Base-by-base conservation (phyloP, 1,140 invertebrate genomes). In the Harlomillsia oculata region DNA sequence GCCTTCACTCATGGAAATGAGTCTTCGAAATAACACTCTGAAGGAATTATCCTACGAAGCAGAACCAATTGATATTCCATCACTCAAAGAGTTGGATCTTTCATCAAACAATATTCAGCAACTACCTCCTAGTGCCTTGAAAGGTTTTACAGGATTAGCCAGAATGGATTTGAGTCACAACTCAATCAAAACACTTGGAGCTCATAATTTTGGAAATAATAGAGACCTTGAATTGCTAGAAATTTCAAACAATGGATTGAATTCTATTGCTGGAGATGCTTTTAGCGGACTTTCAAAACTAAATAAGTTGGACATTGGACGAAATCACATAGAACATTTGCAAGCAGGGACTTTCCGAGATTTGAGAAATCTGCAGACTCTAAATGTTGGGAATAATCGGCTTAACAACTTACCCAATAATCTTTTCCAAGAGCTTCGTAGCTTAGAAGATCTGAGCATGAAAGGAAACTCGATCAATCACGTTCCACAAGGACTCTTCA, bases 151-250 rank as follows among this genome's bases (percentile, higher is more conserved):
- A 21, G 82, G 80, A 2, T 71, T 94, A 32, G 70, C 83, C 53
- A 77, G 82, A 58, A 72, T 92, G 8, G 86, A 91, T 75, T 68
- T 92, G 6, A 87, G 85, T 63, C 77, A 80, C 55, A 93, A 93
- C 69, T 75, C 80, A 6, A 72, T 92, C 11, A 75, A 72, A 1
- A 72, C 80, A 14, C 72, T 91, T 40, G 83, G 85, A 54, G 80
- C 83, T 0, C 79, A 80, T 21, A 79, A 81, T 1, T 90, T 90
- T 65, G 67, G 82, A 5, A 76, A 78, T 46, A 83, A 81, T 26
- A 78, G 80, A 3, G 73, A 82, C 40, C 72, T 91, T 40, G 87
- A 91, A 69, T 78, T 84, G 60, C 72, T 92, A n/a, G 78, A 82
- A 66, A 69, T 89, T 64, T 71, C 80, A 29, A 78, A 78, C 62